phyloP scores from a whole-genome alignment of 2,113 vertebrate species.

The Recurvirostra avosetta region DNA sequence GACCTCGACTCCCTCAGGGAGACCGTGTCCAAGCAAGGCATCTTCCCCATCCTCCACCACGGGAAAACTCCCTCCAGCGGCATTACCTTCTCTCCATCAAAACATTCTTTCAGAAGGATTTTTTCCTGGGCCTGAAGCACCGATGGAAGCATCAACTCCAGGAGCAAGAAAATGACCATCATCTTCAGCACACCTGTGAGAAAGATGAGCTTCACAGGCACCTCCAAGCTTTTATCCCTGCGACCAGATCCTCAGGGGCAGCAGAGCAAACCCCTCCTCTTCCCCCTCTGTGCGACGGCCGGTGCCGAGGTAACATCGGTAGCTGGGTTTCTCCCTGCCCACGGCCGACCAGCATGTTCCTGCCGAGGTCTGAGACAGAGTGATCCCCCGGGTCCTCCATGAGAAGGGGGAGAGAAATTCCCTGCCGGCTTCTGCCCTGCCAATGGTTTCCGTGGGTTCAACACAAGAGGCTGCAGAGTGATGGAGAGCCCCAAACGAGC shows the following conservation, averaged over 20 bases:
- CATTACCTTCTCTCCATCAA: not conserved
- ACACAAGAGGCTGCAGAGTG: not conserved
- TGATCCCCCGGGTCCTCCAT: accelerated
- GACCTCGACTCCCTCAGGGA: not conserved
- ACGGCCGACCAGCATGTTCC: accelerated
- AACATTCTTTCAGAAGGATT: not conserved
- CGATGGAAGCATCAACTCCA: not conserved
- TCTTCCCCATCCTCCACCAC: not conserved
- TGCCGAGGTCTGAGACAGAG: not conserved
- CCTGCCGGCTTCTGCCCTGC: not conserved
- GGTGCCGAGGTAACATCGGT: not conserved
- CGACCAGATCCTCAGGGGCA: accelerated
- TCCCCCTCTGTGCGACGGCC: not conserved
- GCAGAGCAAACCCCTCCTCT: not conserved
- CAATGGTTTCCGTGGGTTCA: accelerated
- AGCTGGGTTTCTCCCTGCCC: too few species aligned
- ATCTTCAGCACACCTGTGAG: not conserved
- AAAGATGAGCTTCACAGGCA: not conserved
- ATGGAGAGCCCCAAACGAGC: not conserved
- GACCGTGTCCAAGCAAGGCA: not conserved
- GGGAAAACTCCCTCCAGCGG: not conserved
- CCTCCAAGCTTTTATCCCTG: not conserved
- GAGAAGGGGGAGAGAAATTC: not conserved
- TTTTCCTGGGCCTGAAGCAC: not conserved
- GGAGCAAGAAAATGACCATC: not conserved